phyloP scores from a whole-genome alignment of 2,797 vertebrate genomes.

The Adelosebastes latens region DNA sequence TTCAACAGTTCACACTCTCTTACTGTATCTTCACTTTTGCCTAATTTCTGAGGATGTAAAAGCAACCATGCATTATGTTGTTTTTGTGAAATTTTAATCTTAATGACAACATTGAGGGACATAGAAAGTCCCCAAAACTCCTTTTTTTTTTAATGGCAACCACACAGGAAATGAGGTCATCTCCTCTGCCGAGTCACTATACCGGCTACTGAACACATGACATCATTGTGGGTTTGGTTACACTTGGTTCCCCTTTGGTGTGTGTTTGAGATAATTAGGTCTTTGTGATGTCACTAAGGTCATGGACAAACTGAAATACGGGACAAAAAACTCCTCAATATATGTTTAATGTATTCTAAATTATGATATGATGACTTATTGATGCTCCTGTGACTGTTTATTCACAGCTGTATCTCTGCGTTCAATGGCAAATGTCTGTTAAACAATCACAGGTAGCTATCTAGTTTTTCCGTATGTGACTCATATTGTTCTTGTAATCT shows the following conservation, averaged over 20 bases:
- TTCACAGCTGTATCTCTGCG: neutral
- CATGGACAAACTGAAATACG: neutral
- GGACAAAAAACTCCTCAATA: neutral
- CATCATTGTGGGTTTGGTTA: conserved; percentile 55
- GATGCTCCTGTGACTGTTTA: neutral
- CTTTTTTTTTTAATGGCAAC: neutral
- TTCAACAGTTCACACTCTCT: neutral
- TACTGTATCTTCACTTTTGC: neutral
- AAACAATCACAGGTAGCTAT: neutral
- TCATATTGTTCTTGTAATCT: conserved; percentile 21
- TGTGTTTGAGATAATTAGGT: conserved; percentile 16
- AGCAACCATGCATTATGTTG: neutral
- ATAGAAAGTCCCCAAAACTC: conserved; percentile 46
- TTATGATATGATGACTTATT: neutral
- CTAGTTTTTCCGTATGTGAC: neutral
- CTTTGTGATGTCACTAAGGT: conserved; percentile 28
- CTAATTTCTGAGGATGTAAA: neutral
- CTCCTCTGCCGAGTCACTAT: conserved; percentile 43
- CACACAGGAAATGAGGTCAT: conserved; percentile 69
- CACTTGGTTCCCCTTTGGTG: neutral
- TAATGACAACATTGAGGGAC: neutral
- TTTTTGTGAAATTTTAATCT: neutral
- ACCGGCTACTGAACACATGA: conserved; percentile 33
- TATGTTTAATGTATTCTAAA: neutral
- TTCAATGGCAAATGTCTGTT: neutral